A percentile compares a stretch with the other conserved stretches of the same genome.
Evolutionary conservation across 2,797 vertebrate species (phyloP).

Genomic region (Eulemur mongoz): DNA sequence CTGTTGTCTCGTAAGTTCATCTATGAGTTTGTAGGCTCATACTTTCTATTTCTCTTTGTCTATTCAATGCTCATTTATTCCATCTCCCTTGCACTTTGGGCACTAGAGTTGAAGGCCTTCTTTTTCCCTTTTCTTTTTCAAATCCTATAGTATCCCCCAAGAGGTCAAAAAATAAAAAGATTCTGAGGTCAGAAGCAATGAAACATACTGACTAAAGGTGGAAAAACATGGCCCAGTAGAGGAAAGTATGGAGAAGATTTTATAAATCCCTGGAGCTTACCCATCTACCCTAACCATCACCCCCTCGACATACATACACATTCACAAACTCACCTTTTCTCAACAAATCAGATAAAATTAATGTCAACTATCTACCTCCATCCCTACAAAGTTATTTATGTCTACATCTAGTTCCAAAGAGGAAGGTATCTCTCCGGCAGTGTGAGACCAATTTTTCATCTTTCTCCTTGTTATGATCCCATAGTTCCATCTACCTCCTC

Average conservation of each 20-base stretch:
- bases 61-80: neutral
- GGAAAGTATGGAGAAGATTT: neutral
- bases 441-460: neutral
- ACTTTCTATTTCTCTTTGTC: neutral
- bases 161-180: neutral
- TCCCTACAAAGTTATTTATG: neutral
- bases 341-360: neutral
- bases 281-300: neutral
- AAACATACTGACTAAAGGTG: neutral
- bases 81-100: neutral
- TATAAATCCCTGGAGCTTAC: neutral
- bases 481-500: neutral
- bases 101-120: neutral
- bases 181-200: neutral
- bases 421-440: neutral
- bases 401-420: neutral
- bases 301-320: neutral
- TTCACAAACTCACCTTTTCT: neutral
- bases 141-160: neutral
- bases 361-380: neutral
- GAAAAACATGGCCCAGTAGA: neutral
- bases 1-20: neutral
- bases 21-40: too few relatives aligned
- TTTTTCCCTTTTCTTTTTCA: neutral
- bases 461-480: neutral